Evolutionary conservation across 2,888 invertebrate species (phyloP), one percentile per base, ranked within the genome.

Genomic region (Orgyia antiqua): DNA sequence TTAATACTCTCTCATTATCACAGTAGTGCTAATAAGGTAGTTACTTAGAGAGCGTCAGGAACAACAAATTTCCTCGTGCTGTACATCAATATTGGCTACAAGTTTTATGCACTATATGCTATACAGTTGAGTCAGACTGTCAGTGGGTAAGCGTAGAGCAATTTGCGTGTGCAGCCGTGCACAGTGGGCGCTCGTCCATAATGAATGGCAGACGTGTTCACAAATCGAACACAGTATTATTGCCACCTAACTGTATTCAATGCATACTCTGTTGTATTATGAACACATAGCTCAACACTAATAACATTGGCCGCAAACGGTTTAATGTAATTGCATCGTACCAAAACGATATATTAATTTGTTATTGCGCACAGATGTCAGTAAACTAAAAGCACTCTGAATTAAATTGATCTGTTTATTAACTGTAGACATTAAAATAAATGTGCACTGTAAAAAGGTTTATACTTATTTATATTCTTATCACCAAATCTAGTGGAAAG

Each of bases 141-240:
- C 76, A 73, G 72, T 73, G 66, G 68, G 68, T 56, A 64, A 67
- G 64, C 65, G 56, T 57, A 42, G 63, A 65, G 68, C 73, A 78
- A 80, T 78, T 82, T 78, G 78, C 73, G 72, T 75, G 76, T 74
- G 77, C 76, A 75, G 58, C 70, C 58, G 73, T 68, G 76, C 80
- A 71, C 77, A 73, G 75, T 77, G 66, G 77, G 75, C 71, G 79
- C 69, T 68, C 76, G 56, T 49, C 58, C 57, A 65, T 73, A 74
- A 76, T 78, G 71, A 73, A 75, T 71, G 60, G 67, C 55, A 52
- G 60, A 66, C 70, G 64, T 64, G 65, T 64, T 64, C 58, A 55
- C 60, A 66, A 55, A 69, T 69, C 60, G 56, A 58, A 61, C 64
- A 60, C 63, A 65, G 61, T 58, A 59, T 58, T 59, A 58, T 62